These are phyloP conservation scores for Phymanthus crucifer DNA, from an alignment of 92 coral and sea anemone genomes.

Conservation along the genomic window DNA sequence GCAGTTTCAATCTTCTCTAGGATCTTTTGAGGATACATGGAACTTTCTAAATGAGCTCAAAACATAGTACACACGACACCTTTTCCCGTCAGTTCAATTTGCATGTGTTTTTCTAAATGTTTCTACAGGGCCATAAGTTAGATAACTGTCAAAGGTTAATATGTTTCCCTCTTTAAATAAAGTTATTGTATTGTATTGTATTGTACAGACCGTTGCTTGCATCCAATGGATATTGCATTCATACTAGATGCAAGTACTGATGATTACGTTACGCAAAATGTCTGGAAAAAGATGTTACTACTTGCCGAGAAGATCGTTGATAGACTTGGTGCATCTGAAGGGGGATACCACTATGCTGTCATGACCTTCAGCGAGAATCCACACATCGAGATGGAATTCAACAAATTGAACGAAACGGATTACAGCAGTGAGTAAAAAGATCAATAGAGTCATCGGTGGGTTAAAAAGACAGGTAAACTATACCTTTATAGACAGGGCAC, in stretches of 20 bases:
- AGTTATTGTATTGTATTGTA: no score
- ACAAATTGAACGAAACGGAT: slow-evolving; percentile 26
- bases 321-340: slow-evolving; percentile 20
- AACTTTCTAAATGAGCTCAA: no score
- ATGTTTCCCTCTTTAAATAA: no score
- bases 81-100: no score
- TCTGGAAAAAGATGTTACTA: slow-evolving; percentile 13
- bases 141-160: no score
- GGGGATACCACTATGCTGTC: slow-evolving; percentile 33
- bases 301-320: slow-evolving; percentile 16
- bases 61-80: no score
- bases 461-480: slow-evolving; percentile 18
- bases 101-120: neutral
- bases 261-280: slow-evolving; percentile 38
- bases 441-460: slow-evolving; percentile 26
- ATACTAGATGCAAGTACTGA: slow-evolving; percentile 53
- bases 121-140: no score
- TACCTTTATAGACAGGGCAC: slow-evolving; percentile 34
- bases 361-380: slow-evolving; percentile 17
- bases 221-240: slow-evolving; percentile 45
- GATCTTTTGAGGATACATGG: no score
- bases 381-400: slow-evolving; percentile 15
- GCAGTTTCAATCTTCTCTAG: no score
- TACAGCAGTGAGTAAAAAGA: slow-evolving; percentile 18
- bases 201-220: slow-evolving; percentile 52